Evolutionary conservation across 2,888 invertebrate species (phyloP).

Genomic region (Pristionchus exspectatus): DNA sequence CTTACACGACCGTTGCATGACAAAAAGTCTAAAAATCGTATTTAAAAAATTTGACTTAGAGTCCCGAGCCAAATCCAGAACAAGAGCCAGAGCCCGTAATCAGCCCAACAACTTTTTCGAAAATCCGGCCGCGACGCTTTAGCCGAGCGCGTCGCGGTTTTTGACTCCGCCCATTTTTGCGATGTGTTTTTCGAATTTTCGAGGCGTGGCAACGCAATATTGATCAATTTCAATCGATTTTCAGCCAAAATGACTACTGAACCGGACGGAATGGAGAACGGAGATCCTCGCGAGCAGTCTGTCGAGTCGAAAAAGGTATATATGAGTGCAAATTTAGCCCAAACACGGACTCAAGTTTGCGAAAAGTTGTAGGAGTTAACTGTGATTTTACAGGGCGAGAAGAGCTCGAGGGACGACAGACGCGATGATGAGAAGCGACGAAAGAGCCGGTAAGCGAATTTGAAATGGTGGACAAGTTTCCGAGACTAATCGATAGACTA

Average conservation of each 20-base stretch:
- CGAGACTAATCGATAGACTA: background rate
- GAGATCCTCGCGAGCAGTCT: slow-evolving; percentile 25
- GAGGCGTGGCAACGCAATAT: background rate
- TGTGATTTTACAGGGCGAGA: background rate
- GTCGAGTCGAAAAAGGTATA: slow-evolving; percentile 33
- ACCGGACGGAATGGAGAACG: slow-evolving; percentile 40
- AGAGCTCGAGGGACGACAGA: background rate
- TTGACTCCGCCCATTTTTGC: background rate
- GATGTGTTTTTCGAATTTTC: slow-evolving; percentile 31
- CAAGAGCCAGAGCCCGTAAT: background rate
- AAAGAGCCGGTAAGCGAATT: slow-evolving; percentile 41
- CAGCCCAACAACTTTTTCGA: background rate
- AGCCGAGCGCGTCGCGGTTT: background rate
- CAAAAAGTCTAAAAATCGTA: background rate
- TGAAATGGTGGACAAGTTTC: background rate
- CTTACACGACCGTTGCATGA: too few species aligned
- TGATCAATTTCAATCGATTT: background rate
- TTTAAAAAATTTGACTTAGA: background rate
- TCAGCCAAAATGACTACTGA: slow-evolving; percentile 23
- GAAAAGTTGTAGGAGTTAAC: background rate
- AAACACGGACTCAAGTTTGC: background rate
- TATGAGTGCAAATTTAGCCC: background rate
- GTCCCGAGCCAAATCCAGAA: background rate
- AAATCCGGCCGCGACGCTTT: background rate
- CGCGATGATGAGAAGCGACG: slow-evolving; percentile 43